phyloP scores from a whole-genome alignment of 2,113 vertebrate species.

The Fulica atra region DNA sequence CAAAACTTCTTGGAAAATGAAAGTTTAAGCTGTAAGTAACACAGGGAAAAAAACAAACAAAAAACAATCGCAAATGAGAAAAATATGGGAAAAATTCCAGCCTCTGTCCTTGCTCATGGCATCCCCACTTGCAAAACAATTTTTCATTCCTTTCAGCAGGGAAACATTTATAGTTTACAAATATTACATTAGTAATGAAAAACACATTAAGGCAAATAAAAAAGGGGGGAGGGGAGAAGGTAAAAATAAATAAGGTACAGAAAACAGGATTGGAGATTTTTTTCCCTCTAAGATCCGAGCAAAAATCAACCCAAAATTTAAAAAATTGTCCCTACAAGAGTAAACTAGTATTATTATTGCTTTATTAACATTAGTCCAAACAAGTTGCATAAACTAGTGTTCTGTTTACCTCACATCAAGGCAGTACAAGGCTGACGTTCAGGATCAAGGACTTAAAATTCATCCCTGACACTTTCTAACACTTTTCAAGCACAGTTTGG shows the following conservation, averaged over 20 bases:
- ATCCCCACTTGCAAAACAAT: background rate
- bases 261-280: background rate
- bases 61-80: slow-evolving; percentile 46
- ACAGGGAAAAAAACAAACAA: background rate
- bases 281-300: background rate
- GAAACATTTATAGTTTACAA: slow-evolving; percentile 3
- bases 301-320: background rate
- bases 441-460: background rate
- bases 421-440: background rate
- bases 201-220: background rate
- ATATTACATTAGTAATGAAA: slow-evolving; percentile 12
- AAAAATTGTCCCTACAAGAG: background rate
- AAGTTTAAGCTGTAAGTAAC: slow-evolving; percentile 20
- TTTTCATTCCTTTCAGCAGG: slow-evolving; percentile 49
- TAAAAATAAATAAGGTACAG: background rate
- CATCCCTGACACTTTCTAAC: background rate
- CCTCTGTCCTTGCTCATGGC: background rate
- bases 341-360: background rate
- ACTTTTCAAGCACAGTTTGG: background rate
- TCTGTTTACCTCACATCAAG: background rate
- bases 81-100: slow-evolving; percentile 30
- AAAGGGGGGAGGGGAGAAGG: fast-evolving
- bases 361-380: background rate
- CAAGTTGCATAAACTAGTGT: background rate
- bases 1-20: slow-evolving; percentile 35